phyloP scores from a whole-genome alignment of 2,113 vertebrate species.

The Alexandromys fortis region DNA sequence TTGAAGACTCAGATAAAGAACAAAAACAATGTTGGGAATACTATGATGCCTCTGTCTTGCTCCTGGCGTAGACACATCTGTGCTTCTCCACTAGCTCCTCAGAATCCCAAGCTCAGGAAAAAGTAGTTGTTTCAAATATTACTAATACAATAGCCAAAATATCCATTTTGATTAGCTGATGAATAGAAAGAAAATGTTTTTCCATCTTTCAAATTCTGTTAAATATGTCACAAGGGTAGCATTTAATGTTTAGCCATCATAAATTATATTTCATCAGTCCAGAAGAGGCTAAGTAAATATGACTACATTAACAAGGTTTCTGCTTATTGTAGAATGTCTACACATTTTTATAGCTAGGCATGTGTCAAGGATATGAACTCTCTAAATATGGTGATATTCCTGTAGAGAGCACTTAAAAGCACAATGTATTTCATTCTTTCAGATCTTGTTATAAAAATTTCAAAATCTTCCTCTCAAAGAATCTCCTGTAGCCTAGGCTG shows the following conservation, averaged over 20 bases:
- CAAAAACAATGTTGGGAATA: not conserved
- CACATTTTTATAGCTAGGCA: not conserved
- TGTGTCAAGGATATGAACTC: not conserved
- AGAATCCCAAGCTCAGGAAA: not conserved
- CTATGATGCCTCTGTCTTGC: too few relatives aligned
- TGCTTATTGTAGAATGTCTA: not conserved
- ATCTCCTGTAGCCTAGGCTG: not conserved
- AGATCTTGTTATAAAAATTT: not conserved
- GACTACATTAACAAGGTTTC: not conserved
- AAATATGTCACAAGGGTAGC: not conserved
- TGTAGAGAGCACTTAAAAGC: not conserved
- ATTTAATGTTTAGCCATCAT: not conserved
- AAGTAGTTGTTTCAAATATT: not conserved
- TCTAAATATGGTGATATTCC: too few relatives aligned
- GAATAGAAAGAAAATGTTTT: not conserved
- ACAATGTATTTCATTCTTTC: not conserved
- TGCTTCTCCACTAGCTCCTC: not conserved
- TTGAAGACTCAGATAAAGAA: not conserved
- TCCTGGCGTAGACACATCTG: fast-evolving
- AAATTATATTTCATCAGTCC: not conserved
- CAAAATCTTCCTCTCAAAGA: not conserved
- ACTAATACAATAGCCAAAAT: not conserved
- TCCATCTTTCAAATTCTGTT: not conserved
- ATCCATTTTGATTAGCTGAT: not conserved
- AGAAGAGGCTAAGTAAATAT: not conserved